These are phyloP conservation scores for Sinosuthora webbiana DNA, from an alignment of 2,113 vertebrate species.

Conservation along the genomic window DNA sequence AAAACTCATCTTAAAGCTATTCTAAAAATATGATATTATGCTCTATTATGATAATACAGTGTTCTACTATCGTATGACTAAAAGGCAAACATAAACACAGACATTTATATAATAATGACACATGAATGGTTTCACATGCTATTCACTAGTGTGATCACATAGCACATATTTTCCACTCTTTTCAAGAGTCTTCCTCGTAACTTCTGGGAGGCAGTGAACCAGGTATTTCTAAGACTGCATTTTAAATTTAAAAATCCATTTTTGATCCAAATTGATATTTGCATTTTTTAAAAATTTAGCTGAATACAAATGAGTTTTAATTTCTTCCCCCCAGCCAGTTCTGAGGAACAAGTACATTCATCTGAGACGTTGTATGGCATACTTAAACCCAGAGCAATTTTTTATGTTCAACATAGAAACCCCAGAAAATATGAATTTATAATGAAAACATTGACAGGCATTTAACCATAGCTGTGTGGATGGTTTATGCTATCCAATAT, in stretches of 20 bases:
- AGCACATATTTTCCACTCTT: background rate
- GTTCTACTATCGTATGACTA: background rate
- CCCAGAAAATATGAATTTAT: slow-evolving; percentile 20
- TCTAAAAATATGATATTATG: background rate
- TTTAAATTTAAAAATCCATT: background rate
- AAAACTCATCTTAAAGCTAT: background rate
- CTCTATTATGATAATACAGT: background rate
- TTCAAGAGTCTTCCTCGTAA: background rate
- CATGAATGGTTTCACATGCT: background rate
- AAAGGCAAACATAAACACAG: background rate
- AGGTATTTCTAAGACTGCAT: background rate
- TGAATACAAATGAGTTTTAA: background rate
- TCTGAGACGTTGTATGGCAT: background rate
- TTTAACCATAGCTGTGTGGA: background rate
- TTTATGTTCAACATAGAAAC: background rate
- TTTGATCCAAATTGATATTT: background rate
- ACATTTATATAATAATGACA: background rate
- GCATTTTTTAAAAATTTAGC: background rate
- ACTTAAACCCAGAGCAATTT: slow-evolving; percentile 10
- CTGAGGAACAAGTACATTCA: background rate
- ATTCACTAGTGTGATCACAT: background rate
- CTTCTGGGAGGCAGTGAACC: background rate
- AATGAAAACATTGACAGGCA: slow-evolving; percentile 8
- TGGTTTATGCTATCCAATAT: background rate
- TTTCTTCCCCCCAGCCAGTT: background rate